Evolutionary conservation across 2,888 invertebrate genomes (phyloP), one percentile per base, ranked within the genome.

Genomic region (Epinotia demarniana): DNA sequence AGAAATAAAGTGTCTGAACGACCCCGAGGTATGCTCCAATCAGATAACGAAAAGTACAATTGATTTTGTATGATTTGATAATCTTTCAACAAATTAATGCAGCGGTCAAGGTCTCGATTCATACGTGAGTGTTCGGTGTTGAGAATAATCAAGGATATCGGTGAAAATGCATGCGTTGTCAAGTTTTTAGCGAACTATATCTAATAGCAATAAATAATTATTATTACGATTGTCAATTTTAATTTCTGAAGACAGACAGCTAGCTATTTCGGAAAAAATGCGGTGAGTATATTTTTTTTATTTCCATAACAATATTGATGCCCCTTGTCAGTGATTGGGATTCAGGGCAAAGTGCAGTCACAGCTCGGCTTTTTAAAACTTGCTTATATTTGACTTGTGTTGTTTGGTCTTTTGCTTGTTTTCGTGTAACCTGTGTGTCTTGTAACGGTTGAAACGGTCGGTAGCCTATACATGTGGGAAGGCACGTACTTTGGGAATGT

Each of bases 371-470:
- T 27, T 27, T 16, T 23, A 58, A 60, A 39, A 33, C 33, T 2
- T 61, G 33, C 9, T 39, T n/a, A 9, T 61, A 61, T 61, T 61
- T 66, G 23, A 16, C 23, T 19, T 66, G 23, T 66, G 23, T 27
- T 19, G 11, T 23, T 68, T 43, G 16, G n/a, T 18, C 18, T 18
- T 3, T 23, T 49, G 53, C 33, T 33, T 53, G 19, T 57, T 67
- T 67, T 19, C 55, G 19, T 67, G 39, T 68, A 43, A 39, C 43
- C 13, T 23, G 13, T 8, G 64, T 39, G 57, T 58, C 46, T 23
- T 46, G n/a, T 69, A 69, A 69, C 58, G 58, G 58, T 69, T 27
- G 16, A 57, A 69, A 69, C 69, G 43, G 68, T 43, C 68, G 57
- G 58, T 60, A 58, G 68, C 16, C 68, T 23, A 57, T 39, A 68